Conservation (phyloP, 2,113 vertebrate species). For the Guaruba guarouba region DNA sequence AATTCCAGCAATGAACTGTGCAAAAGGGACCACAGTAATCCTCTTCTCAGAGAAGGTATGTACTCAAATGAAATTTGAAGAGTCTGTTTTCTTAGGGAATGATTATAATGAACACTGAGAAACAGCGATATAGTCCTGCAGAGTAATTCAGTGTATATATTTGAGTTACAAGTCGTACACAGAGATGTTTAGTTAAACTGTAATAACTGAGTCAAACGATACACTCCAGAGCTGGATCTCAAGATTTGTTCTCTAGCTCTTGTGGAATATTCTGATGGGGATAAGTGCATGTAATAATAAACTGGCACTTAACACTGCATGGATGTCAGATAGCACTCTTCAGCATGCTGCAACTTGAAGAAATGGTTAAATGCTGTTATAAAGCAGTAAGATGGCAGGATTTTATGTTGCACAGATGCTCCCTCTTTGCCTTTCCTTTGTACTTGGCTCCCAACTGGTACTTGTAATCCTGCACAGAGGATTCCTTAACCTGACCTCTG, state of each 20-base stretch:
- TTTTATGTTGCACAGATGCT: conserved; percentile 46
- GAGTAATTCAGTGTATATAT: background rate
- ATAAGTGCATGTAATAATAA: background rate
- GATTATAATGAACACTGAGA: background rate
- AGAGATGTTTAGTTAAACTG: background rate
- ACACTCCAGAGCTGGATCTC: background rate
- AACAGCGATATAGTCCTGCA: background rate
- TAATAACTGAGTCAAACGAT: background rate
- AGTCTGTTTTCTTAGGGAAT: background rate
- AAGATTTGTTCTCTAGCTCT: background rate
- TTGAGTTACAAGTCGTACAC: background rate
- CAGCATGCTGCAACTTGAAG: background rate
- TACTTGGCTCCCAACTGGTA: conserved; percentile 51
- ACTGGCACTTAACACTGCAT: background rate
- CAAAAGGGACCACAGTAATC: background rate
- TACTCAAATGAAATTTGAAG: background rate
- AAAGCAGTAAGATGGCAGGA: background rate
- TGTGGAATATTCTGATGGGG: background rate
- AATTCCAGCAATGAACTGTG: background rate
- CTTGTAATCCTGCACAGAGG: conserved; percentile 42
- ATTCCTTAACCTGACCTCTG: conserved; percentile 54
- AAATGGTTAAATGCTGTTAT: background rate
- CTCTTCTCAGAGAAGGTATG: background rate
- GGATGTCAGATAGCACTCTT: background rate
- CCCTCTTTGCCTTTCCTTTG: conserved; percentile 25